These are phyloP conservation scores for Frankliniella fusca DNA, from an alignment of 2,888 invertebrate species.

Conservation along the genomic window DNA sequence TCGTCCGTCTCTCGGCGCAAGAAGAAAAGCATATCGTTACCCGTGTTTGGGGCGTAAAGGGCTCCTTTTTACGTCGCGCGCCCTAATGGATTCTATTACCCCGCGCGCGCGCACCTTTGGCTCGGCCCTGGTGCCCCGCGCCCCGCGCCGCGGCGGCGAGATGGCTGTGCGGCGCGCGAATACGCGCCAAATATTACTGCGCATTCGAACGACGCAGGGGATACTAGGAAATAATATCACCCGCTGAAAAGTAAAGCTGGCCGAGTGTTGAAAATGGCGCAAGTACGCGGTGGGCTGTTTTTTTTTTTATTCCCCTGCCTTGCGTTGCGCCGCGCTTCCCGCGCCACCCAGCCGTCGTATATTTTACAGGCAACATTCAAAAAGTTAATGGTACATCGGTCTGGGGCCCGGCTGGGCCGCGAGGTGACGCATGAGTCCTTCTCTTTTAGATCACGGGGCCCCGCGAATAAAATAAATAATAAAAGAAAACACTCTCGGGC, in stretches of 20 bases:
- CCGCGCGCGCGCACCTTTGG: not conserved
- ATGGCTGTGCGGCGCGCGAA: not conserved
- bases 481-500: too few relatives aligned
- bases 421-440: not conserved
- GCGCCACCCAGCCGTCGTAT: not conserved
- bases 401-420: not conserved
- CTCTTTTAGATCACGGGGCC: too few relatives aligned
- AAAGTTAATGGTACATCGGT: slow-evolving; percentile 16
- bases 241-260: not conserved
- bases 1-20: not conserved
- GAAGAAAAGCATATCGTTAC: slow-evolving; percentile 1
- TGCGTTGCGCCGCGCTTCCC: not conserved
- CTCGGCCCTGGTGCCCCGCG: too few relatives aligned
- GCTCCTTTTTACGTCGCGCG: not conserved
- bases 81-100: slow-evolving; percentile 2
- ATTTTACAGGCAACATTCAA: slow-evolving; percentile 23
- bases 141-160: too few relatives aligned
- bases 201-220: too few relatives aligned
- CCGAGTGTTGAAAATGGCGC: not conserved
- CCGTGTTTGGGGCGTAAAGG: slow-evolving; percentile 1
- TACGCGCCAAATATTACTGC: too few relatives aligned
- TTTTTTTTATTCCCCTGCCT: slow-evolving; percentile 2
- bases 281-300: not conserved
- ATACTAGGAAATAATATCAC: not conserved
- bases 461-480: too few relatives aligned